These are phyloP conservation scores for Lycophotia porphyrea DNA, from an alignment of 2,888 invertebrate species.

Conservation along the genomic window DNA sequence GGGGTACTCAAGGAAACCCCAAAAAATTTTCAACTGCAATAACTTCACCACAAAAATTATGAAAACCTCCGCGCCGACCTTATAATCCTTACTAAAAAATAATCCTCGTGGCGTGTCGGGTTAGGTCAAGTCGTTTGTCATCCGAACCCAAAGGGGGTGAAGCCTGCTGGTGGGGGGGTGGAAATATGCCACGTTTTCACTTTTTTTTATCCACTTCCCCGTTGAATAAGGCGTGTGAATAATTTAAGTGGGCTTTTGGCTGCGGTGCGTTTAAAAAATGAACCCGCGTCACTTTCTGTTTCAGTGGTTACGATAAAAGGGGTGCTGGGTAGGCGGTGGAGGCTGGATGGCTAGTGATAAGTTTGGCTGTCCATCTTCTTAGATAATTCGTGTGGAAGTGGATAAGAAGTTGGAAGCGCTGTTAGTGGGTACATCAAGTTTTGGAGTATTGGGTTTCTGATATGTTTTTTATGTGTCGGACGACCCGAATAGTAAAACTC, in stretches of 20 bases:
- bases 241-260: constrained; percentile 78
- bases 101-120: constrained; percentile 64
- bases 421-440: constrained; percentile 4
- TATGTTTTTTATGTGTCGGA: neutral
- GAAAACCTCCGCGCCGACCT: constrained; percentile 55
- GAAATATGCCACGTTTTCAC: constrained; percentile 78
- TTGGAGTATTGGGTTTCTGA: neutral
- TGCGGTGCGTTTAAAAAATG: constrained; percentile 76
- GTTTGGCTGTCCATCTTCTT: constrained; percentile 39
- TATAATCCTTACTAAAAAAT: constrained; percentile 69
- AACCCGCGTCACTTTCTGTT: constrained; percentile 66
- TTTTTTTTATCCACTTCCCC: constrained; percentile 74
- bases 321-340: constrained; percentile 16
- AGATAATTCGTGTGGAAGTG: constrained; percentile 37
- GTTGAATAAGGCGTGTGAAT: constrained; percentile 78
- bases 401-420: constrained; percentile 42
- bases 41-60: constrained; percentile 58
- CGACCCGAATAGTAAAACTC: too few species aligned
- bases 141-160: constrained; percentile 48
- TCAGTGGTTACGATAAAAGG: constrained; percentile 60
- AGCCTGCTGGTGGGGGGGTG: constrained; percentile 44
- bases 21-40: constrained; percentile 52
- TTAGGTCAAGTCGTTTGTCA: constrained; percentile 75
- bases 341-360: constrained; percentile 49
- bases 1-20: constrained; percentile 33